Evolutionary conservation across 1,140 invertebrate species (phyloP).

Genomic region (Drosophila tsacasi): DNA sequence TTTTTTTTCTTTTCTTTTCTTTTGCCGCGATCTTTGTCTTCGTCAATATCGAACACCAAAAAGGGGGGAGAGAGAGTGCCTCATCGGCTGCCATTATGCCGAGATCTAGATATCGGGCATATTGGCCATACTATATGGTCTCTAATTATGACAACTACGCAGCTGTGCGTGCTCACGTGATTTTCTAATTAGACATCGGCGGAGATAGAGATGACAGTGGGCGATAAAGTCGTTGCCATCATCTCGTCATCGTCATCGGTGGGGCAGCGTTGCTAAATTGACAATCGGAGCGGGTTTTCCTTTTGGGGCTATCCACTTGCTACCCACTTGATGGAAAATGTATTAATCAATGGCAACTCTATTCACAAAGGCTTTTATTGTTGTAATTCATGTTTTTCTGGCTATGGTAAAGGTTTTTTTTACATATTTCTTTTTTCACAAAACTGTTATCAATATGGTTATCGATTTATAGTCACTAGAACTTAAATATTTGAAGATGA

Average conservation of each 20-base stretch:
- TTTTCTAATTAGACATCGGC: slow-evolving; percentile 76
- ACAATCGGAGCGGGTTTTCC: slow-evolving; percentile 58
- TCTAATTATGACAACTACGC: slow-evolving; percentile 84
- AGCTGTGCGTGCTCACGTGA: slow-evolving; percentile 81
- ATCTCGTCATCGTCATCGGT: slow-evolving; percentile 34
- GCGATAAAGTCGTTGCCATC: slow-evolving; percentile 79
- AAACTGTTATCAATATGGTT: too few species aligned
- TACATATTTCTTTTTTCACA: too few species aligned
- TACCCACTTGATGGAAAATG: slow-evolving; percentile 26
- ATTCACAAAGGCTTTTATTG: too few species aligned
- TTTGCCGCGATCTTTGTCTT: slow-evolving; percentile 18
- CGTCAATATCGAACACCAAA: slow-evolving; percentile 42
- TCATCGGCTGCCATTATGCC: slow-evolving; percentile 12
- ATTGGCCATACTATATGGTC: slow-evolving; percentile 35
- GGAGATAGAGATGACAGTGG: slow-evolving; percentile 72
- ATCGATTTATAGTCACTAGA: too few species aligned
- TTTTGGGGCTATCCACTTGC: slow-evolving; percentile 22
- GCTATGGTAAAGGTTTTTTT: too few species aligned
- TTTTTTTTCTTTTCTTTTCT: neutral
- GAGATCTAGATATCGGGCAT: slow-evolving; percentile 36
- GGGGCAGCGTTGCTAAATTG: slow-evolving; percentile 62
- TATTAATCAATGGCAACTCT: neutral
- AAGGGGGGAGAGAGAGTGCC: slow-evolving; percentile 7
- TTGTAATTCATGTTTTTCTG: too few species aligned
- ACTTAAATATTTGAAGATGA: too few species aligned